phyloP scores from a whole-genome alignment of 1,140 invertebrate species.

The Bombus balteatus region DNA sequence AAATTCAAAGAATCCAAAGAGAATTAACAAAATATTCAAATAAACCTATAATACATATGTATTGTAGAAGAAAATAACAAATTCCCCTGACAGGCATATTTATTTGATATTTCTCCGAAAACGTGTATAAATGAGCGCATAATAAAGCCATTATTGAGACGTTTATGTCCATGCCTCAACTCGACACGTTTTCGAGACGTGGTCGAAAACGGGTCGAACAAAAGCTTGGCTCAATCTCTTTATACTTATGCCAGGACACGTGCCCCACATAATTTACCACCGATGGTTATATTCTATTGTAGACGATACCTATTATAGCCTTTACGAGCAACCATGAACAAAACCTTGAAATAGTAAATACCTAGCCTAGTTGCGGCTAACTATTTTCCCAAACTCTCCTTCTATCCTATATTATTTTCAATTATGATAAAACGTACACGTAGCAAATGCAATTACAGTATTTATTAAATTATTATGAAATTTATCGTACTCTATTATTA shows the following conservation, averaged over 20 bases:
- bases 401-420: too few relatives aligned
- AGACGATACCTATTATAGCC: slow-evolving; percentile 70
- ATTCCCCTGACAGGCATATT: neutral
- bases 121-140: slow-evolving; percentile 60
- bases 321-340: slow-evolving; percentile 63
- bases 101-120: slow-evolving; percentile 1
- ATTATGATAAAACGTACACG: too few relatives aligned
- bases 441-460: too few relatives aligned
- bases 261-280: slow-evolving; percentile 77
- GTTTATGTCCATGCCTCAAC: slow-evolving; percentile 49
- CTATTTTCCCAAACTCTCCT: slow-evolving; percentile 46
- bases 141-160: slow-evolving; percentile 76
- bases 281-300: slow-evolving; percentile 79
- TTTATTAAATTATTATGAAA: too few relatives aligned
- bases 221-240: slow-evolving; percentile 73
- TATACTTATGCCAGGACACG: slow-evolving; percentile 74
- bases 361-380: slow-evolving; percentile 29
- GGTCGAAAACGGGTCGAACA: slow-evolving; percentile 58
- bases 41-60: neutral
- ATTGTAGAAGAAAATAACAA: neutral
- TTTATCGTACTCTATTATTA: too few relatives aligned
- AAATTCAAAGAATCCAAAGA: neutral
- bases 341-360: slow-evolving; percentile 69
- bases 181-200: slow-evolving; percentile 31
- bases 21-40: neutral